Evolutionary conservation across 2,797 vertebrate genomes (phyloP), one percentile per base, ranked within the genome.

Genomic region (Clarias pachynema): DNA sequence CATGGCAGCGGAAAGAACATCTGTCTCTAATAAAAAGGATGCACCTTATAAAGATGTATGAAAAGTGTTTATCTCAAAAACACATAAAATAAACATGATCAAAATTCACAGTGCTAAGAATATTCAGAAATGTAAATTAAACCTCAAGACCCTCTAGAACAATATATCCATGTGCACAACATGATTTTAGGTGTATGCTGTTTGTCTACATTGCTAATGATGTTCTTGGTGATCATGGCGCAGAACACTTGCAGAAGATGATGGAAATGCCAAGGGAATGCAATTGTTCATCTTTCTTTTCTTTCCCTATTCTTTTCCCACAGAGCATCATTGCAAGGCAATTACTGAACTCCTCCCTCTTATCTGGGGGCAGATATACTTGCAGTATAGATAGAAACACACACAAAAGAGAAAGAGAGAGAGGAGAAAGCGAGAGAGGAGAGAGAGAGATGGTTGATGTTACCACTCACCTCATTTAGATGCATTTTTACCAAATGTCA

Each of bases 401-500:
- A 49, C n/a, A 49, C 37, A 79, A 22, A 20, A 84, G 69, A 68
- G 82, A 84, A 84, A 74, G 78, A 57, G 9, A 82, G 82, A 77
- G 57, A 69, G 68, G 82, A 84, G 73, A 70, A 81, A 84, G 83
- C 69, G 78, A 57, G 9, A 84, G 73, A 70, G 82, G 83, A 74
- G 78, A 57, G 9, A 79, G 82, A 77, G 57, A 63, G 34, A 37
- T 66, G 73, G 88, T 87, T 86, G 86, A 89, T 83, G 80, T 86
- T 86, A 86, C 69, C 88, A 86, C 86, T 87, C 73, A 68, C 73
- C 84, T 89, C 78, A 89, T 86, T 88, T 56, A 81, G 24, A 84
- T 74, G 74, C 81, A 88, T 90, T 82, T 88, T 91, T 89, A 85
- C 89, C 82, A 89, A 88, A 90, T 88, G 69, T 68, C 63, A 84